Evolutionary conservation across 37 sponge, comb jelly and placozoan species (phyloP).

Genomic region (Aplysina aerophoba): DNA sequence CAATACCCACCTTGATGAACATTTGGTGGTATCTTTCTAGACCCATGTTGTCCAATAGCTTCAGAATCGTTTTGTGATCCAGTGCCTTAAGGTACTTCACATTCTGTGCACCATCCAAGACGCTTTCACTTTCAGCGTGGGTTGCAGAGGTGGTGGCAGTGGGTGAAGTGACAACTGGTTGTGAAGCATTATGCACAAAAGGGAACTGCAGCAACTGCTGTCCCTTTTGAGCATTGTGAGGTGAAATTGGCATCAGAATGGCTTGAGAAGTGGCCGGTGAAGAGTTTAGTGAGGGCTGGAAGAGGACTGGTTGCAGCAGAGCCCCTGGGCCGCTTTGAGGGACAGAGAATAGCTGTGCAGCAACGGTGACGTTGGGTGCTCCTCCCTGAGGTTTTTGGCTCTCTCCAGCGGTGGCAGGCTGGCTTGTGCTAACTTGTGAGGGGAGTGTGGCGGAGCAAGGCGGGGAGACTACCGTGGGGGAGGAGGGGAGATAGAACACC

Average conservation of each 20-base stretch:
- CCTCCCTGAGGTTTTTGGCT: not conserved
- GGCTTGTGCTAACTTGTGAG: not conserved
- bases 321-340: not conserved
- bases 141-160: not conserved
- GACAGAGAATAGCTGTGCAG: not conserved
- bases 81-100: slow-evolving; percentile 5
- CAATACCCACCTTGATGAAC: slow-evolving; percentile 15
- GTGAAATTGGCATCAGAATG: slow-evolving; percentile 22
- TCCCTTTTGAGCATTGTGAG: not conserved
- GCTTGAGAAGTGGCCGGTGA: no score
- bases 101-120: not conserved
- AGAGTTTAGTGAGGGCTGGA: not conserved
- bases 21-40: slow-evolving; percentile 19
- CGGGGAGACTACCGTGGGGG: slow-evolving; percentile 24
- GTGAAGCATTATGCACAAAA: not conserved
- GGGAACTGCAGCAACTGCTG: not conserved
- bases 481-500: slow-evolving; percentile 3
- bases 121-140: not conserved
- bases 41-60: not conserved
- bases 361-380: not conserved
- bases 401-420: not conserved
- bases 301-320: not conserved
- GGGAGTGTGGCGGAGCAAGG: slow-evolving; percentile 18
- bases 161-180: not conserved
- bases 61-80: slow-evolving; percentile 22